Evolutionary conservation across 2,888 invertebrate species (phyloP).

Genomic region (Aphidius colemani): DNA sequence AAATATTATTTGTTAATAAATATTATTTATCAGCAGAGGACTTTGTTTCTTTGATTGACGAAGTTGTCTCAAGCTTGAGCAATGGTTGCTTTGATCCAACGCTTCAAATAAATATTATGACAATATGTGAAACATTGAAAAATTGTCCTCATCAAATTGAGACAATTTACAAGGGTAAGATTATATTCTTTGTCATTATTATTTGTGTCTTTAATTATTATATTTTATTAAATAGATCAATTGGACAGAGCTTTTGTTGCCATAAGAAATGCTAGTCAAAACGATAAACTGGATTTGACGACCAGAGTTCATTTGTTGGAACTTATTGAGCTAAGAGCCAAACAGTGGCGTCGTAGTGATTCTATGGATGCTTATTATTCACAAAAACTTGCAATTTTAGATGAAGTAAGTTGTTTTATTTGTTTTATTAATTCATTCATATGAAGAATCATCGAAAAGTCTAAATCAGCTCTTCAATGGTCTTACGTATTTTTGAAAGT

Average conservation of each 20-base stretch:
- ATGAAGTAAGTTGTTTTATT: slow-evolving; percentile 42
- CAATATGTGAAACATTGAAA: slow-evolving; percentile 81
- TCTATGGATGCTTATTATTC: slow-evolving; percentile 83
- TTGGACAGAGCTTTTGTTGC: slow-evolving; percentile 81
- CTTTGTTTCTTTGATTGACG: slow-evolving; percentile 81
- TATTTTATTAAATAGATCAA: slow-evolving; percentile 64
- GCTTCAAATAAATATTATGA: slow-evolving; percentile 74
- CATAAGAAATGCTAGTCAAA: slow-evolving; percentile 87
- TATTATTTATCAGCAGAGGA: slow-evolving; percentile 64
- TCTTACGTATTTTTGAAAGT: no score
- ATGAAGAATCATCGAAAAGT: no score
- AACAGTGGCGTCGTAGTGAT: slow-evolving; percentile 86
- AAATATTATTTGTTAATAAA: no score
- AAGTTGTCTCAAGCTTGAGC: slow-evolving; percentile 76
- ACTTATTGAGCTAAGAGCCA: slow-evolving; percentile 89
- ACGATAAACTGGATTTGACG: slow-evolving; percentile 82
- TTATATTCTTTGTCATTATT: slow-evolving; percentile 13
- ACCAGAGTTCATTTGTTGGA: slow-evolving; percentile 88
- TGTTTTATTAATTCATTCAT: neutral
- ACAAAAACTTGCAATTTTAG: slow-evolving; percentile 58
- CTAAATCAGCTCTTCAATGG: no score
- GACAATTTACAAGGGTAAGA: slow-evolving; percentile 71
- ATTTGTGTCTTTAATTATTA: neutral
- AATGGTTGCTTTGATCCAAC: slow-evolving; percentile 75
- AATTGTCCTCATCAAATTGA: slow-evolving; percentile 77